Base-by-base conservation (phyloP, 2,113 vertebrate species). In the Chamaetylas fuelleborni region DNA sequence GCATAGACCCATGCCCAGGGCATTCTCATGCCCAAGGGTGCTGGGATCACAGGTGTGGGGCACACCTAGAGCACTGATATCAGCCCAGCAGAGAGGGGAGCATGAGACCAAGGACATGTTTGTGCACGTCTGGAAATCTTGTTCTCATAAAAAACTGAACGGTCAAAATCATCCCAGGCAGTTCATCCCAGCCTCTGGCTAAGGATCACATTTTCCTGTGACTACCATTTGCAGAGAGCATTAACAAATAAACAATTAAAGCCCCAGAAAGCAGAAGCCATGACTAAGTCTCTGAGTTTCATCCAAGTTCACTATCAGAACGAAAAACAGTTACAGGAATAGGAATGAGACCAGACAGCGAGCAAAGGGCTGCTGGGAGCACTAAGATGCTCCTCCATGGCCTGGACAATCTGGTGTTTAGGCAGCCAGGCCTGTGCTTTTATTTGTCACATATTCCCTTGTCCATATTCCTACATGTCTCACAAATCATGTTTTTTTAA, bases 31-130 rank as follows among this genome's bases (percentile, higher is more conserved):
- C 10, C 19, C 4, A 12, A 34, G 54, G 16, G 53, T 2, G 1
- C 16, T n/a, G 23, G 82, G 26, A 47, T 74, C 10, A 3, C 15
- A 25, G 36, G 19, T 50, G 45, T 5, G 3, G 65, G 47, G 43
- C 33, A 25, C 1, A 2, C 7, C 43, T 2, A 1, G 1, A 16
- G 57, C 40, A 67, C 58, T 10, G 8, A 8, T 24, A 18, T 1
- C 6, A 8, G 33, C 36, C 54, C 29, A 12, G 51, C 47, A 42
- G 31, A 22, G 29, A 71, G 33, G 23, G 28, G 12, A 57, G 23
- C 19, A 5, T 8, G 34, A 61, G 53, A 12, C 31, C 38, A 71
- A 57, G n/a, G 25, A 42, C 3, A 1, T 3, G 1, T 19, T 80
- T 77, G 62, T 7, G 2, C 50, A 83, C 31, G 19, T 51, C 17